Base-by-base conservation (phyloP, 1,140 invertebrate genomes). In the Mactra quadrangularis region DNA sequence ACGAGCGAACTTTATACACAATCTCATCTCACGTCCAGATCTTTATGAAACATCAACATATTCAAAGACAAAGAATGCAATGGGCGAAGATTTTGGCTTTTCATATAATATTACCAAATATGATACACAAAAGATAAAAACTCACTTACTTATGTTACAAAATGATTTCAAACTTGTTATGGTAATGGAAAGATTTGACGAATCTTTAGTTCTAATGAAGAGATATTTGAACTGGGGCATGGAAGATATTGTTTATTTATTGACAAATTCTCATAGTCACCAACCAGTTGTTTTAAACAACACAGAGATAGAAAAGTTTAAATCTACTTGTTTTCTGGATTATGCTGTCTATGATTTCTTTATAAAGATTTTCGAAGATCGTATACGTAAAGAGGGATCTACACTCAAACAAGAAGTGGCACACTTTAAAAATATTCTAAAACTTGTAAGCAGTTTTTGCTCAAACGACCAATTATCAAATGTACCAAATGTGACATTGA, bases 111-210 rank as follows among this genome's bases (percentile, higher is more conserved):
- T 29, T 15, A 25, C 59, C 15, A 31, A 70, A 50, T 35, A 70
- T 11, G 74, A 83, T 35, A 84, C 68, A 17, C 47, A 47, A 15
- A 29, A 15, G 4, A 29, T 82, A 13, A 68, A 87, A n/a, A 38
- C 78, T 2, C 88, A 86, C 57, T 53, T 90, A 0, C 22, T 53
- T 1, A 7, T 71, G 0, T 38, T 89, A 25, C 74, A 85, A 6
- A 68, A 85, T 4, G 81, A 85, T 13, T 95, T 95, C 85, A 89
- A 93, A 82, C 87, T 94, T 3, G 91, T 95, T 19, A 90, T 95
- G 91, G 91, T 95, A 25, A 88, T 92, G 1, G 94, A 95, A 83
- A 89, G 92, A 78, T 93, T 95, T 85, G 94, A 94, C 60, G 94
- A 94, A 82, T 94, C 94, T 1, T 83, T 95, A 50, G 89, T 95